Conservation (phyloP, 2,888 invertebrate species). For the Eulithis testata region DNA sequence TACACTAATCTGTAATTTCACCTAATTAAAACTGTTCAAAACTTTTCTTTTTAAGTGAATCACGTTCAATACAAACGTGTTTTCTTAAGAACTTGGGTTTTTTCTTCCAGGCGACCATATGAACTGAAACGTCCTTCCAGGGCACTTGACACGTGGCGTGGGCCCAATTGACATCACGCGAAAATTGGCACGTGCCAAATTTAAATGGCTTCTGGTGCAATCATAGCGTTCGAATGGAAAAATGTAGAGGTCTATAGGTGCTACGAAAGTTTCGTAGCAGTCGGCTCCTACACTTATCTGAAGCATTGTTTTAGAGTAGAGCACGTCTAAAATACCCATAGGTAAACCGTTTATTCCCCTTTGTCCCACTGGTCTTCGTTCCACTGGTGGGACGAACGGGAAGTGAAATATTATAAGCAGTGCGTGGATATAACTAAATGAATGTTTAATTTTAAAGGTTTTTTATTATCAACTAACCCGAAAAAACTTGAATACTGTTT, state of each 20-base stretch:
- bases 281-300: too few species aligned
- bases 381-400: too few species aligned
- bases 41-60: neutral
- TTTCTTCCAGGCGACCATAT: constrained; percentile 5
- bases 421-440: too few species aligned
- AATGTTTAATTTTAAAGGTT: too few species aligned
- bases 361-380: too few species aligned
- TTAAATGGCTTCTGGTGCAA: constrained; percentile 3
- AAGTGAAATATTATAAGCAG: too few species aligned
- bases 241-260: neutral
- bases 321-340: too few species aligned
- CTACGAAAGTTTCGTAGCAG: neutral
- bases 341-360: too few species aligned
- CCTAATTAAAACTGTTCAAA: neutral
- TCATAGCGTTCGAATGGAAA: neutral
- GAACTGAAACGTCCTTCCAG: constrained; percentile 11
- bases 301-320: too few species aligned
- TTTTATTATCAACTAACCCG: too few species aligned
- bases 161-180: constrained; percentile 3
- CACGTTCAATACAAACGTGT: constrained; percentile 6
- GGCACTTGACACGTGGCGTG: constrained; percentile 21
- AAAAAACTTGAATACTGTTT: too few species aligned
- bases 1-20: neutral
- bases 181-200: constrained; percentile 10
- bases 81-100: constrained; percentile 12